phyloP scores from a whole-genome alignment of 1,140 invertebrate species.

The Tetramorium simillimum region DNA sequence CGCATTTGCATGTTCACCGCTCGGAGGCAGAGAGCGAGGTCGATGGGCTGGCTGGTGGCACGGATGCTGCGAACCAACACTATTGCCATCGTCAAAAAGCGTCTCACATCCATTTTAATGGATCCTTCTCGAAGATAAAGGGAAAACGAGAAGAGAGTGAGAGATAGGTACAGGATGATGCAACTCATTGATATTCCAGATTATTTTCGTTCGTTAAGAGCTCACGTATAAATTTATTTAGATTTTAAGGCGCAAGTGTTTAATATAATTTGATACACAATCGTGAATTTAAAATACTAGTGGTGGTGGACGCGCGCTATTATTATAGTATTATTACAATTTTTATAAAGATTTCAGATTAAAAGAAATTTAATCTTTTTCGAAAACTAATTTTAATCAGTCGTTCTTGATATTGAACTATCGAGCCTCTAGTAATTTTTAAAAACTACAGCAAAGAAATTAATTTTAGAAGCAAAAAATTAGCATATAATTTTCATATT shows the following conservation, averaged over 20 bases:
- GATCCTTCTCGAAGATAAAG: conserved; percentile 43
- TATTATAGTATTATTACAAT: too few species aligned
- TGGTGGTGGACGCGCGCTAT: too few species aligned
- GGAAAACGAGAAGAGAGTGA: background rate
- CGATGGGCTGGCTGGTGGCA: conserved; percentile 34
- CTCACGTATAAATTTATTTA: background rate
- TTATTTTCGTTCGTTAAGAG: background rate
- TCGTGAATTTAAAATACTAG: background rate
- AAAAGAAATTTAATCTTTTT: too few species aligned
- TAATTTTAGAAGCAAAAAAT: too few species aligned
- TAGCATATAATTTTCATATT: too few species aligned
- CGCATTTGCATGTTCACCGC: conserved; percentile 74
- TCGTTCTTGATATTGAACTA: too few species aligned
- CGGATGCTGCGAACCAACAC: conserved; percentile 55
- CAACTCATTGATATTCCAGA: conserved; percentile 31
- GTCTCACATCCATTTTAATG: conserved; percentile 74
- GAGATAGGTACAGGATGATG: background rate
- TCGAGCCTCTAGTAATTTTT: too few species aligned
- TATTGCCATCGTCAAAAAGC: conserved; percentile 69
- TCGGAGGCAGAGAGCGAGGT: conserved; percentile 61
- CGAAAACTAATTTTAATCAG: too few species aligned
- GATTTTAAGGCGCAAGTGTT: background rate
- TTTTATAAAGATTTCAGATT: too few species aligned
- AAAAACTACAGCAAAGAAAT: too few species aligned
- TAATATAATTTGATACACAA: background rate